phyloP scores from a whole-genome alignment of 2,888 invertebrate genomes.

The Willowsia nigromaculata region DNA sequence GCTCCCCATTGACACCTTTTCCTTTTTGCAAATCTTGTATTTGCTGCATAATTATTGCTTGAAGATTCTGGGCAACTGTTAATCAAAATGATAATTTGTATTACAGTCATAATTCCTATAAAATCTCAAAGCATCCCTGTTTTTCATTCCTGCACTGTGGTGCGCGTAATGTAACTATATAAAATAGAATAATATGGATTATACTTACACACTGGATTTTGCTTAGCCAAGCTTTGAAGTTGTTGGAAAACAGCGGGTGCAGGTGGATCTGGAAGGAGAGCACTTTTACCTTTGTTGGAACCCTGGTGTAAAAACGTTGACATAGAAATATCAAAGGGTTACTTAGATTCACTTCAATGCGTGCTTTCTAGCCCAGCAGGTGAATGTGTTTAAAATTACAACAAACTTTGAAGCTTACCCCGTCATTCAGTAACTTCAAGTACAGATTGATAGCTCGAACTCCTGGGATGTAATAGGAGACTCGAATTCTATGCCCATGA shows the following conservation, averaged over 20 bases:
- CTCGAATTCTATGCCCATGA: constrained; percentile 80
- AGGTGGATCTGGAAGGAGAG: constrained; percentile 81
- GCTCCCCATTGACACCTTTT: constrained; percentile 71
- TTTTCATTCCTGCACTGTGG: too few relatives aligned
- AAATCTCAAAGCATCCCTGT: too few relatives aligned
- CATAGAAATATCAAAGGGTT: not conserved
- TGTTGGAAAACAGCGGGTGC: constrained; percentile 81
- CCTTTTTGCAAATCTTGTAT: constrained; percentile 80
- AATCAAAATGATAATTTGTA: not conserved
- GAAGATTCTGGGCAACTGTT: constrained; percentile 81
- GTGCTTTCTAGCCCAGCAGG: not conserved
- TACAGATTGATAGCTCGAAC: constrained; percentile 82
- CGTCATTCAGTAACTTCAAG: constrained; percentile 81
- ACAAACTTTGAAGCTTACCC: too few relatives aligned
- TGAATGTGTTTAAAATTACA: too few relatives aligned
- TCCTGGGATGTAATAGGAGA: constrained; percentile 82
- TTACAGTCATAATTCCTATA: too few relatives aligned
- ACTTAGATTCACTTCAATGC: not conserved
- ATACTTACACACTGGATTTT: constrained; percentile 81
- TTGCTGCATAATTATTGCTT: constrained; percentile 81
- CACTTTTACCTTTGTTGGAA: constrained; percentile 79
- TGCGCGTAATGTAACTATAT: too few relatives aligned
- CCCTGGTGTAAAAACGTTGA: constrained; percentile 70
- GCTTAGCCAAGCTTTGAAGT: constrained; percentile 81
- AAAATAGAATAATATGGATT: too few relatives aligned